Percentiles rank a stretch among this genome's conserved stretches.
Evolutionary conservation across 1,140 invertebrate species (phyloP).

Genomic region (Andrena cerasifolii): DNA sequence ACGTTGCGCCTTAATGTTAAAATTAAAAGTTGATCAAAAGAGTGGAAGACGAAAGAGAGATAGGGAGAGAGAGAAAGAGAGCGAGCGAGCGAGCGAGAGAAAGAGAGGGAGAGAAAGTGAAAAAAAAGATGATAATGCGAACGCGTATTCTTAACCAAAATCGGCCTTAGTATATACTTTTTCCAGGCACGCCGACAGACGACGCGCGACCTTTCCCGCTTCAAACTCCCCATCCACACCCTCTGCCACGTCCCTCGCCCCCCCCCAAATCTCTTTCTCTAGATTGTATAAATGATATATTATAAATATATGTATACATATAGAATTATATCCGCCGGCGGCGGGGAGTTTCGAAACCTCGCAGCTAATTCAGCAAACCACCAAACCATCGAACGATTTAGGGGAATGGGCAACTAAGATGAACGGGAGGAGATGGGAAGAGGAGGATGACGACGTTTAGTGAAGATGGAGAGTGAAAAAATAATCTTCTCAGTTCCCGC

Average conservation of each 20-base stretch:
- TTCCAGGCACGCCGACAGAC: conserved; percentile 63
- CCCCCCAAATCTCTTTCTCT: too few species aligned
- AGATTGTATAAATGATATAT: conserved; percentile 68
- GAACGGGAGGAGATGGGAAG: neutral
- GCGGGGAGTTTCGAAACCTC: conserved; percentile 70
- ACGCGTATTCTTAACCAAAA: conserved; percentile 80
- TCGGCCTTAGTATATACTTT: conserved; percentile 81
- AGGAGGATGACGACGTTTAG: neutral
- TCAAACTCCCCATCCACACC: neutral
- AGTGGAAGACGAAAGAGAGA: conserved; percentile 55
- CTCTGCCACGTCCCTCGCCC: conserved; percentile 24
- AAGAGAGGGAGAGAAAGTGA: conserved; percentile 6
- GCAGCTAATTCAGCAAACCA: conserved; percentile 67
- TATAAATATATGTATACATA: conserved; percentile 67
- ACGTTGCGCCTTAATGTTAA: conserved; percentile 81
- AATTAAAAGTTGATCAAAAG: conserved; percentile 81
- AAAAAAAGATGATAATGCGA: conserved; percentile 59
- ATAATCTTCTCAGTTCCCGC: conserved; percentile 62
- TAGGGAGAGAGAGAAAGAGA: too few species aligned
- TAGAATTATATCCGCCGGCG: conserved; percentile 63
- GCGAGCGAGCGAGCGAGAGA: too few species aligned
- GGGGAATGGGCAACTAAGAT: neutral
- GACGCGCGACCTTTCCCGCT: conserved; percentile 55
- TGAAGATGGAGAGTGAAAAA: conserved; percentile 26
- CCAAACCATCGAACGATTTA: conserved; percentile 60